Conservation (phyloP, 2,888 invertebrate genomes). For the Hemithea aestivaria region DNA sequence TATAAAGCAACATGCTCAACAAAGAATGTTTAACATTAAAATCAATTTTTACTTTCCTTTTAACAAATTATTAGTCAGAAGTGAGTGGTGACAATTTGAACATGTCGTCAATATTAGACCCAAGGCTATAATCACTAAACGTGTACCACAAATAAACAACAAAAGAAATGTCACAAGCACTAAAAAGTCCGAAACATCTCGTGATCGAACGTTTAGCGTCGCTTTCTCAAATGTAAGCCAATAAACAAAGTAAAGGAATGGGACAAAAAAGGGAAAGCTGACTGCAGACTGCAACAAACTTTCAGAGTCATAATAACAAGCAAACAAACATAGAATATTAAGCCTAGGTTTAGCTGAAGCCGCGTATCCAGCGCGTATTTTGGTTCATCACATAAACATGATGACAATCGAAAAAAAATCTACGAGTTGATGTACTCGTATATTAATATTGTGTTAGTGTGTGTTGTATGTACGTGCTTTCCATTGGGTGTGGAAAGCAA, state of each 20-base stretch:
- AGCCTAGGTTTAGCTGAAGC: no score
- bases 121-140: constrained; percentile 18
- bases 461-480: no score
- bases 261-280: background rate
- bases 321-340: no score
- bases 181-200: constrained; percentile 30
- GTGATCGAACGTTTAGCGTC: constrained; percentile 38
- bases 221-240: constrained; percentile 37
- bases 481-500: no score
- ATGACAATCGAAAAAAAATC: no score
- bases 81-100: constrained; percentile 13
- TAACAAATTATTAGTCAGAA: constrained; percentile 6
- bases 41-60: constrained; percentile 12
- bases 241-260: constrained; percentile 1
- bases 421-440: no score
- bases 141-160: constrained; percentile 10
- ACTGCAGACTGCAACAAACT: background rate
- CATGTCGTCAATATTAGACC: constrained; percentile 27
- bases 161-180: constrained; percentile 31
- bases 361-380: no score
- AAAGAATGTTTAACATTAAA: no score
- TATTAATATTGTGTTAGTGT: no score
- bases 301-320: no score
- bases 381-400: no score
- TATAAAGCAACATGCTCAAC: no score